A percentile compares a stretch with the other conserved stretches of the same genome.
Evolutionary conservation across 2,797 vertebrate genomes (phyloP).

Genomic region (Sebastes hopkinsi): DNA sequence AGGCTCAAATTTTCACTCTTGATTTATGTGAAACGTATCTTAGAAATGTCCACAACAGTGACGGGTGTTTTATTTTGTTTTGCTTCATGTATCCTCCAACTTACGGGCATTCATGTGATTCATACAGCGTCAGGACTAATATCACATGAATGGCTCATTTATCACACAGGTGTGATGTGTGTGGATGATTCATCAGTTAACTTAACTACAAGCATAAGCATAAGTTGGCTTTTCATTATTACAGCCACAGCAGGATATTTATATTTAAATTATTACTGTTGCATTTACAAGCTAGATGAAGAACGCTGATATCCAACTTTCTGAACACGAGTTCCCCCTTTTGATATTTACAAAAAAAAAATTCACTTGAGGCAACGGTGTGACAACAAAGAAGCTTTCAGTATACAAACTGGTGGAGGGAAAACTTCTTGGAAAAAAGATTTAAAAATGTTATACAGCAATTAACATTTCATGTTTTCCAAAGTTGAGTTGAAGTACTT

Average conservation of each 20-base stretch:
- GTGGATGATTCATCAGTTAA: too few relatives aligned
- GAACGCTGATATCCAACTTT: too few relatives aligned
- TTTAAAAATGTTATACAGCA: background rate
- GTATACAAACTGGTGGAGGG: background rate
- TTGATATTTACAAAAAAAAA: background rate
- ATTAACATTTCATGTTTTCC: background rate
- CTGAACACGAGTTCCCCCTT: background rate
- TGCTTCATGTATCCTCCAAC: background rate
- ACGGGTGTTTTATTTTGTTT: background rate
- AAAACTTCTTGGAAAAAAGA: background rate
- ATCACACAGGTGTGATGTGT: too few relatives aligned
- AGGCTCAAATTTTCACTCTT: background rate
- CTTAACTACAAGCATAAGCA: too few relatives aligned
- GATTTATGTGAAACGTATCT: background rate
- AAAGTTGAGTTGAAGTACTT: background rate
- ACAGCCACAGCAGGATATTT: too few relatives aligned
- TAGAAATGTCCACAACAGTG: background rate
- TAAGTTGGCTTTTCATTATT: too few relatives aligned
- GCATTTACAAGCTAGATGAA: too few relatives aligned
- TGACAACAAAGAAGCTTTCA: background rate
- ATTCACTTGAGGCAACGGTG: background rate
- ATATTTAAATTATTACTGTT: too few relatives aligned
- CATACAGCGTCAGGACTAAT: too few relatives aligned
- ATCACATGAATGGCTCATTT: too few relatives aligned
- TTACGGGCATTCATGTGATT: too few relatives aligned